Evolutionary conservation across 2,888 invertebrate species (phyloP), one percentile per base, ranked within the genome.

Genomic region (Prenolepis imparis): DNA sequence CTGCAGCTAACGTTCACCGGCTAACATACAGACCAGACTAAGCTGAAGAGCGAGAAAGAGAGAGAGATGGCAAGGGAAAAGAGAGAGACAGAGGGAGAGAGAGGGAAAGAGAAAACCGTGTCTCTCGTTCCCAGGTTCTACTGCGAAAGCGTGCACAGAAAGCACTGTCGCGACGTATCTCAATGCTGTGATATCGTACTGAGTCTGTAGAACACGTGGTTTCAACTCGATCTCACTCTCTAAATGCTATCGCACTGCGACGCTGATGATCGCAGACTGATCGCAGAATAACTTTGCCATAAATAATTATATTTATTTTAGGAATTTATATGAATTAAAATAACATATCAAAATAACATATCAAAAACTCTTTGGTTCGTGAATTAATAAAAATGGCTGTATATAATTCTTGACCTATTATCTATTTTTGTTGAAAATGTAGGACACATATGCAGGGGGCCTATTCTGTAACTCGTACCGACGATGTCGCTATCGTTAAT

Each of bases 1-100:
- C 92, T 93, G 93, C 93, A 91, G 86, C 91, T 92, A 93, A 93
- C 93, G 92, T 93, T 90, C 93, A 92, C 90, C 91, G 86, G 89
- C 77, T 77, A 77, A 77, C 90, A 83, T 90, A 92, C 61, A 44
- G 90, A 91, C 89, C 91, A 91, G 92, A 91, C 93, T 91, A 89
- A 91, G 91, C 90, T 88, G 83, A 36, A 32, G 36, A 5, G 83
- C 24, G 32, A 15, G 39, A 61, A 28, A 44, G 15, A 61, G n/a
- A 59, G 73, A 72, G 18, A 74, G 63, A 64, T 3, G 28, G 28
- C 1, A 28, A 28, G 28, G 3, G 28, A 28, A 28, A 28, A 28
- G 28, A 28, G 28, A 28, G 36, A 36, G 36, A 36, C 36, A 36
- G 66, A 5, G 64, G n/a, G 39, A 21, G 21, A 39, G 63, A 64